Evolutionary conservation across 2,888 invertebrate genomes (phyloP).

Genomic region (Mactromeris polynyma): DNA sequence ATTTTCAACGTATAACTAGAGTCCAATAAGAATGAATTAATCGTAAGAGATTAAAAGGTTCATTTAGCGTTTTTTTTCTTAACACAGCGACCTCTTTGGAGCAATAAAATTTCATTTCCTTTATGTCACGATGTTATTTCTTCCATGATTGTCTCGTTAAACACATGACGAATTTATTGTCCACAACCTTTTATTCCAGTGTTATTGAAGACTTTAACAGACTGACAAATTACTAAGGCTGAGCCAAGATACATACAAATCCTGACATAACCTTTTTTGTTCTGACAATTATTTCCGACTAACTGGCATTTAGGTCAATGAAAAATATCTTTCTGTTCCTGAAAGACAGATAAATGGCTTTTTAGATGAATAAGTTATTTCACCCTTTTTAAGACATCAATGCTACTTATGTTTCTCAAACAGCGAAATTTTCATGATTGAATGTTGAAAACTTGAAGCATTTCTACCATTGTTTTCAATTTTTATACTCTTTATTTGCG

Average conservation of each 20-base stretch:
- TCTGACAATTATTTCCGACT: neutral
- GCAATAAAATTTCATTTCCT: too few species aligned
- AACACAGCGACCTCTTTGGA: too few species aligned
- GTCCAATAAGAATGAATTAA: too few species aligned
- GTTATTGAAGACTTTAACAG: neutral
- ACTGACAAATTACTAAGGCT: neutral
- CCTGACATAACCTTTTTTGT: neutral
- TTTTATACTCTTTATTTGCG: too few species aligned
- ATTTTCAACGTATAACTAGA: too few species aligned
- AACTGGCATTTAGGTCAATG: constrained; percentile 11
- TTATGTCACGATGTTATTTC: too few species aligned
- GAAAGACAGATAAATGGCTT: neutral
- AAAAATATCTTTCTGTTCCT: neutral
- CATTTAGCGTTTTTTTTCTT: too few species aligned
- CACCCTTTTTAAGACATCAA: neutral
- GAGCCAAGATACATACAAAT: neutral
- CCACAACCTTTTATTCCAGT: neutral
- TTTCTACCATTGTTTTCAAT: too few species aligned
- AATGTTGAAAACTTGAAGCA: neutral
- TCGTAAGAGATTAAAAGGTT: too few species aligned
- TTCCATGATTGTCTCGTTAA: too few species aligned
- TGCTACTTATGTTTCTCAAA: neutral
- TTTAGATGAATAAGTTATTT: neutral
- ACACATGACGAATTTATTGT: too few species aligned
- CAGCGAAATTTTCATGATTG: neutral